Conservation (phyloP, 2,888 invertebrate species). For the Theodoxus fluviatilis region DNA sequence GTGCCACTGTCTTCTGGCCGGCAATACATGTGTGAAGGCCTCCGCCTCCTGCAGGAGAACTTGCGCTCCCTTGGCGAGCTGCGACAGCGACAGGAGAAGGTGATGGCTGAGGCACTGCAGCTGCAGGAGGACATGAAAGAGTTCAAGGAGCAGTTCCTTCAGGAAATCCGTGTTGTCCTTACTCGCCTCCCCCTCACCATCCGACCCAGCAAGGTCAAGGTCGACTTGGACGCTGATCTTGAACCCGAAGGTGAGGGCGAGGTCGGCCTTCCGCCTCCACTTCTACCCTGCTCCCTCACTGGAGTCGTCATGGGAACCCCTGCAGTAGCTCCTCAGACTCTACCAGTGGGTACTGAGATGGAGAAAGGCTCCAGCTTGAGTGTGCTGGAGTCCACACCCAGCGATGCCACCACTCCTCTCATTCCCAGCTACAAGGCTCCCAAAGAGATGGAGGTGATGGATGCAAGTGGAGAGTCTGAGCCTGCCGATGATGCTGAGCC, state of each 20-base stretch:
- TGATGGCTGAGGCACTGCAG: slow-evolving; percentile 73
- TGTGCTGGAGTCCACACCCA: too few relatives aligned
- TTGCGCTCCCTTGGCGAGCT: slow-evolving; percentile 75
- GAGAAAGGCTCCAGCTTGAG: too few relatives aligned
- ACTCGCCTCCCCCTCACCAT: slow-evolving; percentile 74
- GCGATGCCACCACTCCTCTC: too few relatives aligned
- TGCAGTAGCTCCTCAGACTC: too few relatives aligned
- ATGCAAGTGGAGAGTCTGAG: too few relatives aligned
- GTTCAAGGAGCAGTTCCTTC: slow-evolving; percentile 79
- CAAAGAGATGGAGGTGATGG: too few relatives aligned
- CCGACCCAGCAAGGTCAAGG: slow-evolving; percentile 67
- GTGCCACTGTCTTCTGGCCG: slow-evolving; percentile 84
- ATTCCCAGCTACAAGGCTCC: too few relatives aligned
- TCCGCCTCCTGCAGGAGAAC: slow-evolving; percentile 85
- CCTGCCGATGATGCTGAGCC: too few relatives aligned
- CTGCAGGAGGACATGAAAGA: slow-evolving; percentile 76
- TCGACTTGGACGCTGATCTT: slow-evolving; percentile 72
- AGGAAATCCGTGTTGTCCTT: slow-evolving; percentile 77
- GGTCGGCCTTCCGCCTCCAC: slow-evolving; percentile 69
- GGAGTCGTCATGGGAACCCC: too few relatives aligned
- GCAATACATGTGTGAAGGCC: slow-evolving; percentile 69
- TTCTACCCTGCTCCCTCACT: slow-evolving; percentile 65
- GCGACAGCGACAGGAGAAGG: slow-evolving; percentile 72
- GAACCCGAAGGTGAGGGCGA: slow-evolving; percentile 69
- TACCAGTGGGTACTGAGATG: too few relatives aligned